phyloP scores from a whole-genome alignment of 2,888 invertebrate species.

The Eutolmus rufibarbis region DNA sequence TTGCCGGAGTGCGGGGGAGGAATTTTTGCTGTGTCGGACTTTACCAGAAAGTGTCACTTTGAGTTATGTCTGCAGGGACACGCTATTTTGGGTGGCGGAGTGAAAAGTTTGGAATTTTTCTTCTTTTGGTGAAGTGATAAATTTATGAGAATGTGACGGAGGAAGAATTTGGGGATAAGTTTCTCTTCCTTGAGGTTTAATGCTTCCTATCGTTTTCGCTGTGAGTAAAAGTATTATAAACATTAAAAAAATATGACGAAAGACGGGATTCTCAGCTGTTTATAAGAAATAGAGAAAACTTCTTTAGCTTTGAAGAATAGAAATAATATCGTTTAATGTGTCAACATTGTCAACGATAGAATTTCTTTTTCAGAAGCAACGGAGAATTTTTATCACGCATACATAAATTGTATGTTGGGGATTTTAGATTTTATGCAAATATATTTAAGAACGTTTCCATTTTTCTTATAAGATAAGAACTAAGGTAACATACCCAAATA shows the following conservation, averaged over 20 bases:
- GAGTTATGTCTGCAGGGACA: not conserved
- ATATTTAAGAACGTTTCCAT: too few species aligned
- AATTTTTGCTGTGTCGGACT: not conserved
- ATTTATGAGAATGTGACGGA: not conserved
- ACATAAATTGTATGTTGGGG: too few species aligned
- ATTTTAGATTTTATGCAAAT: too few species aligned
- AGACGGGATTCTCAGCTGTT: not conserved
- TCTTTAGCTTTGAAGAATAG: not conserved
- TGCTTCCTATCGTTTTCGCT: not conserved
- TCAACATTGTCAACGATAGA: not conserved
- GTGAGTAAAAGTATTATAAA: not conserved
- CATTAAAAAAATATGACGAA: not conserved
- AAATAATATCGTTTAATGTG: not conserved
- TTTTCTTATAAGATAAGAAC: too few species aligned
- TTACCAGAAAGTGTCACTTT: not conserved
- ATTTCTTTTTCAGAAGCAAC: too few species aligned
- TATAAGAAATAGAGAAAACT: not conserved
- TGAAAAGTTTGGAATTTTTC: not conserved
- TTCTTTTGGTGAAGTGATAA: not conserved
- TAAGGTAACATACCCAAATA: too few species aligned
- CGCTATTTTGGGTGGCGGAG: not conserved
- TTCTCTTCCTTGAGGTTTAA: not conserved
- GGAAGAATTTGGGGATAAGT: not conserved
- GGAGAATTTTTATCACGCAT: too few species aligned
- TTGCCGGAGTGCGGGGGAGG: not conserved